Conservation (phyloP, 2,113 vertebrate genomes). For the Sprattus sprattus region DNA sequence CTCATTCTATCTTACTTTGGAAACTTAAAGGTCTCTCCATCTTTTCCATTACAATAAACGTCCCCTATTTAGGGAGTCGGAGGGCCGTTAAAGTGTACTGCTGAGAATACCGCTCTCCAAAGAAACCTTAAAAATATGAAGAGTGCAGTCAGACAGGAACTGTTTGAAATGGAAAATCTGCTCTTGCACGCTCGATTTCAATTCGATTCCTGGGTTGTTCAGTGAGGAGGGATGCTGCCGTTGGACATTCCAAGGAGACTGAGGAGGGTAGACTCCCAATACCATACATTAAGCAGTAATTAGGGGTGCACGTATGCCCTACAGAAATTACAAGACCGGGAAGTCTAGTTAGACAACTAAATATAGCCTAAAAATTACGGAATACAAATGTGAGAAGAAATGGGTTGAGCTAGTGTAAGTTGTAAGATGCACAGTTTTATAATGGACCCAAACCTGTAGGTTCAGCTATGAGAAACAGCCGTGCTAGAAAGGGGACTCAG, state of each 20-base stretch:
- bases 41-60: conserved; percentile 10
- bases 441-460: no score
- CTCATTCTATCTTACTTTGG: background rate
- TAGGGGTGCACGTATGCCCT: background rate
- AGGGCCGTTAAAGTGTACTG: conserved; percentile 4
- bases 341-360: background rate
- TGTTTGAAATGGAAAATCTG: background rate
- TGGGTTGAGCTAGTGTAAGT: background rate
- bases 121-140: conserved; percentile 3
- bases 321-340: background rate
- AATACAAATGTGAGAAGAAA: background rate
- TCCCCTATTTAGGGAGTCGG: conserved; percentile 12
- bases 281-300: background rate
- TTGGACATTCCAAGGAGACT: background rate
- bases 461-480: no score
- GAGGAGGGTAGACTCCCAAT: background rate
- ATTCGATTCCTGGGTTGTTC: background rate
- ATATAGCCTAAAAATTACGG: background rate
- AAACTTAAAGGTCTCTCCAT: background rate
- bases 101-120: conserved; percentile 10
- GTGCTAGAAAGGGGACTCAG: no score
- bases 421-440: background rate
- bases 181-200: background rate
- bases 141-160: background rate
- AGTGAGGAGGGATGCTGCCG: background rate